Percentiles rank a stretch among this genome's conserved stretches.
Conservation (phyloP, 53 echinoderm and acorn worm species). For the Mesocentrotus franciscanus region DNA sequence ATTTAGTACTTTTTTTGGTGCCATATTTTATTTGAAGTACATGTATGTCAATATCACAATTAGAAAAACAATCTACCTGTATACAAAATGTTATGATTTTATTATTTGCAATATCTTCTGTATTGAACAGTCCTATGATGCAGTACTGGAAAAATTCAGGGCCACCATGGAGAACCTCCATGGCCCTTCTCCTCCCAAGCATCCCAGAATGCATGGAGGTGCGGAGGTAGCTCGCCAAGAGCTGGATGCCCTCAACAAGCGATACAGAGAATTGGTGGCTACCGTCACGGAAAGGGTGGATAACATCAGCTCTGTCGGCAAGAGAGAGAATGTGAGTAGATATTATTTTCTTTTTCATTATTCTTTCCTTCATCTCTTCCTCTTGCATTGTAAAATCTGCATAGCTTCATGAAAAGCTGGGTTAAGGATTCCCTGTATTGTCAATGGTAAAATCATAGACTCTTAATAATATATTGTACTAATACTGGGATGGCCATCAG, state of each 20-base stretch:
- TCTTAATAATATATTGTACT: background rate
- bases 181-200: slow-evolving; percentile 65
- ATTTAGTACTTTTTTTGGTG: background rate
- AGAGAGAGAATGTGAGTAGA: slow-evolving; percentile 76
- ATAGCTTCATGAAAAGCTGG: background rate
- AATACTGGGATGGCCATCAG: too few species aligned
- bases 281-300: slow-evolving; percentile 78
- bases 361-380: background rate
- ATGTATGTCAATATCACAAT: background rate
- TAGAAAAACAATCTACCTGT: background rate
- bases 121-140: slow-evolving; percentile 79
- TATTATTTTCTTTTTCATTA: background rate
- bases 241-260: slow-evolving; percentile 78
- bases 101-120: background rate
- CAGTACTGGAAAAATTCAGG: slow-evolving; percentile 68
- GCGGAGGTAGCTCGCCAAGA: slow-evolving; percentile 79
- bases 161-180: slow-evolving; percentile 71
- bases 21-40: too few species aligned
- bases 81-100: background rate
- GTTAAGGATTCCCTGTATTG: background rate
- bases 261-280: slow-evolving; percentile 85
- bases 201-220: slow-evolving; percentile 69
- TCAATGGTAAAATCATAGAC: background rate
- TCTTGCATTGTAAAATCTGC: background rate
- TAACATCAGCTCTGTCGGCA: slow-evolving; percentile 75